Conservation (phyloP, 2,113 vertebrate species). For the Amblyornis subalaris region DNA sequence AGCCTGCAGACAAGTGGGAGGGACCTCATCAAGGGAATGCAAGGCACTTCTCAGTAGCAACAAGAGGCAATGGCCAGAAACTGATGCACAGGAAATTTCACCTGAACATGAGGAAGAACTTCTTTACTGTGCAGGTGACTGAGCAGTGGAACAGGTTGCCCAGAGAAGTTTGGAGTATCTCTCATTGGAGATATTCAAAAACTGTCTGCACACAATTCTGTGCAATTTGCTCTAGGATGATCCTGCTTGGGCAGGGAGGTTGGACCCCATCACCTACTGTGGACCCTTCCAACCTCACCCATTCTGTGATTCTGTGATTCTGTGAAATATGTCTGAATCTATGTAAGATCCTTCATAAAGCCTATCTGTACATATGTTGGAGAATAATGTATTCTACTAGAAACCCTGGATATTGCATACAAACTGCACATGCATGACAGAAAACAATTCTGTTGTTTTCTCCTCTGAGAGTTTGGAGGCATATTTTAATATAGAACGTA, state of each 20-base stretch:
- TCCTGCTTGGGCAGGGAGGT: not conserved
- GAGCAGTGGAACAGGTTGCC: fast-evolving
- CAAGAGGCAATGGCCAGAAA: not conserved
- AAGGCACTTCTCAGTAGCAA: not conserved
- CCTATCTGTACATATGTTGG: too few relatives aligned
- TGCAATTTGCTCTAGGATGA: too few relatives aligned
- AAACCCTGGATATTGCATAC: not conserved
- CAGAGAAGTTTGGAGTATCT: not conserved
- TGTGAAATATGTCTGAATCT: not conserved
- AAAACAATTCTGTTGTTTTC: not conserved
- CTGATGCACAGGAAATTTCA: not conserved
- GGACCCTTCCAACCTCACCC: not conserved
- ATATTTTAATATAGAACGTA: not conserved
- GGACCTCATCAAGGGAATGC: not conserved
- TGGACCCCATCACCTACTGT: fast-evolving
- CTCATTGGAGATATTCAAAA: not conserved
- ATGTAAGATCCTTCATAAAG: not conserved
- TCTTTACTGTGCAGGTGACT: not conserved
- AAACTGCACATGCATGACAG: fast-evolving
- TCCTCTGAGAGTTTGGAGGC: not conserved
- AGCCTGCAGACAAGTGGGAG: not conserved
- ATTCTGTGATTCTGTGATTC: not conserved
- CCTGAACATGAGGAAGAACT: not conserved
- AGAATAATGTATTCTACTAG: not conserved
- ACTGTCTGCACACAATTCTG: not conserved